These are phyloP conservation scores for Ispidina lecontei DNA, from an alignment of 2,797 vertebrate species.

Conservation along the genomic window DNA sequence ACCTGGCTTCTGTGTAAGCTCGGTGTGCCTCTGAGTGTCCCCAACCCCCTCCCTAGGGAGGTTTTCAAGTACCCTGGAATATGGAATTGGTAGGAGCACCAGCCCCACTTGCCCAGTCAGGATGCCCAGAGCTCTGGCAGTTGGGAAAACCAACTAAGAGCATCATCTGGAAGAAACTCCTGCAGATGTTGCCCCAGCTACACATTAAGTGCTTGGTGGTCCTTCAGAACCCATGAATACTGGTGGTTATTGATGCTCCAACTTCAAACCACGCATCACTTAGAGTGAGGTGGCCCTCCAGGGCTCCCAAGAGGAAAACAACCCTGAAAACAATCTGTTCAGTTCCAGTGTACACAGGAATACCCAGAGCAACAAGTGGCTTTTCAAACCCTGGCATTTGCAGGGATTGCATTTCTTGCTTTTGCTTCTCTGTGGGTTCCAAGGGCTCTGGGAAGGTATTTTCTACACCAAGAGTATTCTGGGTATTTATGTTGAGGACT, in stretches of 20 bases:
- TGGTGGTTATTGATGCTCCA: neutral
- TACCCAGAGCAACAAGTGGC: neutral
- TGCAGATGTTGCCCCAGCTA: neutral
- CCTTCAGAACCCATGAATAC: neutral
- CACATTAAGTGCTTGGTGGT: accelerated
- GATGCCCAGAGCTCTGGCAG: neutral
- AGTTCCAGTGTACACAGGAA: neutral
- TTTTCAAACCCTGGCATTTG: neutral
- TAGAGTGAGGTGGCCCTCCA: neutral
- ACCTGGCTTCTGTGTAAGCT: neutral
- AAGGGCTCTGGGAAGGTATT: slow-evolving; percentile 25
- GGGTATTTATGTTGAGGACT: slow-evolving; percentile 73
- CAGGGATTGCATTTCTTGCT: neutral
- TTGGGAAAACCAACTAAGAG: neutral
- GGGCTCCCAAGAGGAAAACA: neutral
- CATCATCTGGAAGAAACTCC: neutral
- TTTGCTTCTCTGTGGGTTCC: neutral
- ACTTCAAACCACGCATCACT: neutral
- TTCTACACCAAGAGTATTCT: slow-evolving; percentile 52
- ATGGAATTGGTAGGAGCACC: accelerated
- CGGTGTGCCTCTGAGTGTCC: neutral
- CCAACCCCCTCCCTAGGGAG: accelerated
- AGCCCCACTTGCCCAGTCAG: neutral
- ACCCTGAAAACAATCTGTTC: neutral
- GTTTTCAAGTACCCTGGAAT: neutral